Evolutionary conservation across 1,140 invertebrate genomes (phyloP), one percentile per base, ranked within the genome.

Genomic region (Drosophila hydei): DNA sequence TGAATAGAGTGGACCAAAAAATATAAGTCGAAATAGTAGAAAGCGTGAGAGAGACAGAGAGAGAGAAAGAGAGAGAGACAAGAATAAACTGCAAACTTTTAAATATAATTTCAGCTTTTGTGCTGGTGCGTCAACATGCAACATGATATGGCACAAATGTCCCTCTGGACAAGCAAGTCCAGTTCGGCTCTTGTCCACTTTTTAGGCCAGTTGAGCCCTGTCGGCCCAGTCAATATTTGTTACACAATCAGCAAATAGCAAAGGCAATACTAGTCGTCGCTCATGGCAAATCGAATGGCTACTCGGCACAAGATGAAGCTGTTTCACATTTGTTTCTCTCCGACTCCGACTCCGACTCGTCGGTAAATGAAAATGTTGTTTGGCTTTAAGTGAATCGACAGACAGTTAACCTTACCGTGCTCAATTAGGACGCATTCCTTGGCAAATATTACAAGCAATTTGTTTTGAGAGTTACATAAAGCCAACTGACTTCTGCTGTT

Each of bases 41-140:
- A n/a, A n/a, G n/a, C n/a, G n/a, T n/a, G n/a, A 59, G 50, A 60
- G 59, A 42, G 33, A 36, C 14, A 36, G 47, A 51, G 69, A 64
- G 47, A 63, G 38, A 56, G 18, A 43, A 42, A 55, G n/a, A 25
- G 33, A 64, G 4, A n/a, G n/a, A 3, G 36, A 51, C 45, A 47
- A 50, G 25, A 51, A 27, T 45, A 68, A 51, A 62, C 51, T 51
- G 27, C 56, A 52, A 68, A 72, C 63, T 85, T 85, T 85, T 85
- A 85, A 85, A 87, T 85, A 88, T 85, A 85, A 85, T 85, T 85
- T 87, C 59, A 69, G 81, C 81, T 78, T 85, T 85, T 85, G 81
- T 85, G 83, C 83, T 72, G 79, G 77, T 81, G 80, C 81, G 81
- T 85, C 81, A 85, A 87, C 80, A 85, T 80, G 81, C 65, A 87